phyloP scores from a whole-genome alignment of 2,797 vertebrate species.

The Syngnathus rostellatus region DNA sequence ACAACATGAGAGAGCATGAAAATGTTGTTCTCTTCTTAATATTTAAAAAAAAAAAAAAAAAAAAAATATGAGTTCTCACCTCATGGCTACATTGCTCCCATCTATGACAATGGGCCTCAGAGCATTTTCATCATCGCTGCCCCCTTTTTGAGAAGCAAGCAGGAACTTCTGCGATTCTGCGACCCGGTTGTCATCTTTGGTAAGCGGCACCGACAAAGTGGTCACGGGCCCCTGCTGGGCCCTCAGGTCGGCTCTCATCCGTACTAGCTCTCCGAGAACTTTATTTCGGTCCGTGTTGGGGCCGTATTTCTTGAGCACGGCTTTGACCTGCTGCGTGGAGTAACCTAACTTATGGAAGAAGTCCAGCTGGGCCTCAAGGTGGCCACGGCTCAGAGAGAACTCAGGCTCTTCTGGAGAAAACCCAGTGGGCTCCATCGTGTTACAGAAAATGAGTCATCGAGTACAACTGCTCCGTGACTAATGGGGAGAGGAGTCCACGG shows the following conservation, averaged over 20 bases:
- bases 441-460: slow-evolving; percentile 21
- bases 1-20: neutral
- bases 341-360: slow-evolving; percentile 94
- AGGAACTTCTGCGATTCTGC: slow-evolving; percentile 45
- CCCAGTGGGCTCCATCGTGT: slow-evolving; percentile 32
- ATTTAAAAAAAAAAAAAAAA: neutral
- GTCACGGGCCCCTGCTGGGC: slow-evolving; percentile 24
- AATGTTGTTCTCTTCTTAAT: neutral
- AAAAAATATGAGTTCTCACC: slow-evolving; percentile 60
- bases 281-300: slow-evolving; percentile 80
- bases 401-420: slow-evolving; percentile 15
- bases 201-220: slow-evolving; percentile 48
- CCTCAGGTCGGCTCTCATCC: slow-evolving; percentile 32
- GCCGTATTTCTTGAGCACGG: slow-evolving; percentile 80
- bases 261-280: slow-evolving; percentile 84
- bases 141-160: slow-evolving; percentile 57
- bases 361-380: slow-evolving; percentile 79
- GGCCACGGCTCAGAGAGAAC: slow-evolving; percentile 10
- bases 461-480: slow-evolving; percentile 1
- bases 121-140: slow-evolving; percentile 71
- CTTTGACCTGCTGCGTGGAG: slow-evolving; percentile 79
- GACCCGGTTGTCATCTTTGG: slow-evolving; percentile 58
- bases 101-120: slow-evolving; percentile 89
- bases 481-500: slow-evolving; percentile 17
- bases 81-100: slow-evolving; percentile 97